These are phyloP conservation scores for Vireo griseus DNA, from an alignment of 2,797 vertebrate species.

Conservation along the genomic window DNA sequence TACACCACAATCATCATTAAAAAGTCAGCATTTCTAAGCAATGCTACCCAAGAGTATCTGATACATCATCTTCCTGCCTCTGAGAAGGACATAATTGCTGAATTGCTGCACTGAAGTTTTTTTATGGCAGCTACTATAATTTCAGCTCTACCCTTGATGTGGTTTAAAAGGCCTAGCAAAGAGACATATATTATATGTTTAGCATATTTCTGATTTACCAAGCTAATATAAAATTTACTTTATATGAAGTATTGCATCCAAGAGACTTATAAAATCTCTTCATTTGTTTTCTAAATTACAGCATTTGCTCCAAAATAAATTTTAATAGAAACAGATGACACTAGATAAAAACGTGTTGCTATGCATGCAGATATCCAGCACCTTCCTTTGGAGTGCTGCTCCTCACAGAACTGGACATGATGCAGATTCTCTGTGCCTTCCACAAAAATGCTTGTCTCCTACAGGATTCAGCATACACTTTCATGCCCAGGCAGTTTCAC, in stretches of 20 bases:
- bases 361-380: neutral
- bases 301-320: neutral
- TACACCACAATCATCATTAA: neutral
- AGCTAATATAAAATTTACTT: neutral
- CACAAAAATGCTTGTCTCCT: neutral
- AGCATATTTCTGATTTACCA: neutral
- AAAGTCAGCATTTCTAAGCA: neutral
- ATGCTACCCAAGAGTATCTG: neutral
- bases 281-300: neutral
- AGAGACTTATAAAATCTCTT: neutral
- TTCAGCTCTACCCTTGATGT: neutral
- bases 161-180: neutral
- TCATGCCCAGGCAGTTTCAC: neutral
- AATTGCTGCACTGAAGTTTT: neutral
- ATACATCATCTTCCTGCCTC: neutral
- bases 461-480: neutral
- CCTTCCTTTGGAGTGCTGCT: neutral
- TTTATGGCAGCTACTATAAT: neutral
- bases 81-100: neutral
- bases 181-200: neutral
- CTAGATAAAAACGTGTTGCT: neutral
- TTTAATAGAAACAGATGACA: neutral
- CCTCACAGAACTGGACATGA: neutral
- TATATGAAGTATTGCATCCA: neutral
- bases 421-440: neutral